Conservation (phyloP, 2,113 vertebrate genomes). For the Oenanthe melanoleuca region DNA sequence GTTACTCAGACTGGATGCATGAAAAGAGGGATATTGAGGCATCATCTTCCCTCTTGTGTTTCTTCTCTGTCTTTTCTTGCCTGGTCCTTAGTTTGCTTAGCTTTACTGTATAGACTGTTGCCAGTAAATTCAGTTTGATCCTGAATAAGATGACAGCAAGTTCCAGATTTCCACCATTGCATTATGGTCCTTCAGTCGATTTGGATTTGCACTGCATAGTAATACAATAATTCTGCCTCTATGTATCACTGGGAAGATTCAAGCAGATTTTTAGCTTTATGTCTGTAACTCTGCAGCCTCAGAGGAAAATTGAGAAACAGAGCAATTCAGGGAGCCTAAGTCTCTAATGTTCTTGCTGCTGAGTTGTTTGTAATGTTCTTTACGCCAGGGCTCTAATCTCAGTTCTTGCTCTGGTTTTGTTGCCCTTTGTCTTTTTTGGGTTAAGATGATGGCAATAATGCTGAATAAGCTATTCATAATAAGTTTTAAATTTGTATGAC, state of each 20-base stretch:
- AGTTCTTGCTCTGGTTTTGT: neutral
- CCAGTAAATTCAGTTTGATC: neutral
- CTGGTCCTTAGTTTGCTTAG: neutral
- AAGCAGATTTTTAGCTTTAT: neutral
- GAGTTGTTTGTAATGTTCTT: neutral
- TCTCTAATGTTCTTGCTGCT: neutral
- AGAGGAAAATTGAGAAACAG: neutral
- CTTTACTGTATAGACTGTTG: neutral
- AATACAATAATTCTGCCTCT: neutral
- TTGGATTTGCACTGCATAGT: neutral
- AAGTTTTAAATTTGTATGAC: neutral
- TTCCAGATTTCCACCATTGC: accelerated
- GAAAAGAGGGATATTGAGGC: neutral
- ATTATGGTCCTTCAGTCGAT: neutral
- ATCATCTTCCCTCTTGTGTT: neutral
- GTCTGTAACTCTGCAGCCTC: neutral
- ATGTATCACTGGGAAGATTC: neutral
- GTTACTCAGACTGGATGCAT: neutral
- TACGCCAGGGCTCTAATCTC: neutral
- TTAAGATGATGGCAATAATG: neutral
- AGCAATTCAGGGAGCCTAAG: neutral
- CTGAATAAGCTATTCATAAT: neutral
- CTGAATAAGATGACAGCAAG: neutral
- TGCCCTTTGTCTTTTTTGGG: neutral
- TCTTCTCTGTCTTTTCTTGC: neutral